These are phyloP conservation scores for Adineta ricciae DNA, from an alignment of 2,888 invertebrate species.

Conservation along the genomic window DNA sequence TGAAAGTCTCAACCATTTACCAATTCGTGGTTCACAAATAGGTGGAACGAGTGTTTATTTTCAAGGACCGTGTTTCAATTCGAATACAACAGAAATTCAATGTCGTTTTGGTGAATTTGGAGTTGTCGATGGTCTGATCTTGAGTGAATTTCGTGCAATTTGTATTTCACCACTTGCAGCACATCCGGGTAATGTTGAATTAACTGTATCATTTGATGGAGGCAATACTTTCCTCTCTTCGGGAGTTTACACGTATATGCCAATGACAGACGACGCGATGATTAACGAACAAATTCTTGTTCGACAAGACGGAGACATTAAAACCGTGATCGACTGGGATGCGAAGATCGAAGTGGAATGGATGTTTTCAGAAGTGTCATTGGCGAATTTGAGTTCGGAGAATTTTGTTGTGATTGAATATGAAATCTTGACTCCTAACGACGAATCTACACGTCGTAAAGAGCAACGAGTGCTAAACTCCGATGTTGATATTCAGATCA, in stretches of 20 bases:
- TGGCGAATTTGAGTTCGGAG: not conserved
- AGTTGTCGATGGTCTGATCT: not conserved
- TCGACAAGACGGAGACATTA: not conserved
- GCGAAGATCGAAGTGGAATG: not conserved
- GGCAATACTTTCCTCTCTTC: not conserved
- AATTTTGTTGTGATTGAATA: not conserved
- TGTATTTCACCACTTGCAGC: not conserved
- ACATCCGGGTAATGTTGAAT: not conserved
- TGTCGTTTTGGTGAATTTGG: not conserved
- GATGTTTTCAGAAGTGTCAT: not conserved
- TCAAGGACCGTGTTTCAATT: not conserved
- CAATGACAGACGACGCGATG: not conserved
- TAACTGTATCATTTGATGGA: not conserved
- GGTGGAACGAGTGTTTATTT: constrained; percentile 13
- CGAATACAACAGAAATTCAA: not conserved
- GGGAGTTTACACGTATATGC: not conserved
- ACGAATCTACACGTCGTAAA: too few species aligned
- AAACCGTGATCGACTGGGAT: not conserved
- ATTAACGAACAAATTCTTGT: not conserved
- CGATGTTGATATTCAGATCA: not conserved
- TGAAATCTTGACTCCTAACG: not conserved
- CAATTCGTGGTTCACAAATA: not conserved
- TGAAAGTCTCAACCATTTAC: not conserved
- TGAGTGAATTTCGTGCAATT: not conserved
- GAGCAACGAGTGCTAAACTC: too few species aligned